Evolutionary conservation across 2,113 vertebrate species (phyloP).

Genomic region (Drymodes brunneopygia): DNA sequence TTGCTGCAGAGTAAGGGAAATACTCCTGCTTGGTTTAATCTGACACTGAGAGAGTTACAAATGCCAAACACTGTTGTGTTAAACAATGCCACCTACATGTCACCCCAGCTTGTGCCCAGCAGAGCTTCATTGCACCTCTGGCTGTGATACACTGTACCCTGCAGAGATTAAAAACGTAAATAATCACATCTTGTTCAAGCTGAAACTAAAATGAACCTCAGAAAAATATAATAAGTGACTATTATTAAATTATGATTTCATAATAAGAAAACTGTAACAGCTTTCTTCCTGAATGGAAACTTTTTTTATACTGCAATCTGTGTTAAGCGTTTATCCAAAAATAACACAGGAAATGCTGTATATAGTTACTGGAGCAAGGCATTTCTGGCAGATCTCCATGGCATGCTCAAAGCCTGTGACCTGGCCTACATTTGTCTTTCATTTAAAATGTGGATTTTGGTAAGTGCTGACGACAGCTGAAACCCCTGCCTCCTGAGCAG

Average conservation of each 20-base stretch:
- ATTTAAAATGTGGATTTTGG: not conserved
- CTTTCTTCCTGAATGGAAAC: not conserved
- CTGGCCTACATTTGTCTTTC: not conserved
- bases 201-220: not conserved
- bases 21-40: not conserved
- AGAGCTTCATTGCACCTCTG: not conserved
- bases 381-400: not conserved
- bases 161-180: not conserved
- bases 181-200: not conserved
- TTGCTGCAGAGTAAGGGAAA: not conserved
- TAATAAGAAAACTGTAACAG: not conserved
- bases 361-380: not conserved
- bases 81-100: not conserved
- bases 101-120: not conserved
- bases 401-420: not conserved
- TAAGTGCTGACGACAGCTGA: not conserved
- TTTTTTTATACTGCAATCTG: not conserved
- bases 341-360: slow-evolving; percentile 21
- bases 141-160: not conserved
- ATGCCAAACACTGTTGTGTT: accelerated
- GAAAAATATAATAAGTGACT: not conserved
- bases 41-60: not conserved
- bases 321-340: not conserved
- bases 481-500: not conserved
- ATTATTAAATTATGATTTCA: not conserved